A percentile compares a stretch with the other conserved stretches of the same genome.
Evolutionary conservation across 2,113 vertebrate genomes (phyloP).

Genomic region (Eira barbara): DNA sequence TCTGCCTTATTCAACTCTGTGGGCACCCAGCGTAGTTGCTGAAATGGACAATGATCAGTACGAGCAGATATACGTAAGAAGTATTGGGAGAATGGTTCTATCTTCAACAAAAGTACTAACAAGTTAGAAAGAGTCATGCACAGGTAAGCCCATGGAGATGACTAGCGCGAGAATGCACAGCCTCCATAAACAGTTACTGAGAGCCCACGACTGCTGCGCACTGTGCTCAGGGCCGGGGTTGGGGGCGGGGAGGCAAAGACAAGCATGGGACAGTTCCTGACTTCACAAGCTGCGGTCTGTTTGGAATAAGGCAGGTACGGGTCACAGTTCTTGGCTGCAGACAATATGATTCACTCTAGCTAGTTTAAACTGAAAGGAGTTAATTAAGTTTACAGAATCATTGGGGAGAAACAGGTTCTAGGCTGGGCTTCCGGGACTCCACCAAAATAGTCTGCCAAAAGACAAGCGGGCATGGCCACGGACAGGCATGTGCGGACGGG

Average conservation of each 20-base stretch:
- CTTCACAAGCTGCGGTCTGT: background rate
- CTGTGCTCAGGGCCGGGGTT: background rate
- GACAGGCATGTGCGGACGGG: background rate
- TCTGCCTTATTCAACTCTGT: background rate
- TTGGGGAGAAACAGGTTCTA: slow-evolving; percentile 17
- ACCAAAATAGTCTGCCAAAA: slow-evolving; percentile 4
- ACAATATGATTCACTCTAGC: background rate
- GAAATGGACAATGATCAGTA: background rate
- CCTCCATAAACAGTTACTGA: background rate
- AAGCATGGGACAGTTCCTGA: background rate
- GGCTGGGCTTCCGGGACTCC: background rate
- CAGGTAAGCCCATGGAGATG: background rate
- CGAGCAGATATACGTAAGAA: background rate
- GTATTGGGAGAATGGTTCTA: background rate
- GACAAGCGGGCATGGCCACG: background rate
- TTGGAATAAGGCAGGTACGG: background rate
- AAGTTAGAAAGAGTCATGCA: background rate
- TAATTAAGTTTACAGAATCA: slow-evolving; percentile 42
- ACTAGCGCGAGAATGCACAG: background rate
- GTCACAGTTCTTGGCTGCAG: background rate
- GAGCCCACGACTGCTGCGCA: background rate
- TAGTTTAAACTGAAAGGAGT: background rate
- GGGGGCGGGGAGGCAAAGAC: background rate
- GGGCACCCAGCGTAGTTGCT: background rate
- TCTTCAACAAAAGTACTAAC: background rate